phyloP scores from a whole-genome alignment of 2,113 vertebrate species.

The Platysteira castanea region DNA sequence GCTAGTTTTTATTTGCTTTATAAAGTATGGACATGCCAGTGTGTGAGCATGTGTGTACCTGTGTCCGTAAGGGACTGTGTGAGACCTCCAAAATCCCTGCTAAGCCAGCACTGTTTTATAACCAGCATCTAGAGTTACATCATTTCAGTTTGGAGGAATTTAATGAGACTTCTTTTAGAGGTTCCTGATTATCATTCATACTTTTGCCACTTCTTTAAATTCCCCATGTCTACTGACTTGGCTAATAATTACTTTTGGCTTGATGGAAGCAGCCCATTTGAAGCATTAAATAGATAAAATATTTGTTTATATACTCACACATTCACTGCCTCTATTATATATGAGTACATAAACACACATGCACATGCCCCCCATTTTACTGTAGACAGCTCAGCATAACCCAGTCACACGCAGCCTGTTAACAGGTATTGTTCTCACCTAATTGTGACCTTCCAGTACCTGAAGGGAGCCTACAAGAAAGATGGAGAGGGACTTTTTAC shows the following conservation, averaged over 20 bases:
- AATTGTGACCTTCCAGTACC: not conserved
- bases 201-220: not conserved
- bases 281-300: not conserved
- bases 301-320: not conserved
- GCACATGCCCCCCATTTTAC: not conserved
- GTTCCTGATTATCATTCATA: not conserved
- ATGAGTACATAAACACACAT: not conserved
- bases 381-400: not conserved
- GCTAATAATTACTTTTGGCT: not conserved
- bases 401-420: not conserved
- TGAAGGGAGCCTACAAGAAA: not conserved
- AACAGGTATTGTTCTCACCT: not conserved
- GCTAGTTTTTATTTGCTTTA: not conserved
- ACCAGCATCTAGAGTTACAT: not conserved
- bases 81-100: not conserved
- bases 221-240: not conserved
- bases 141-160: not conserved
- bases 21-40: not conserved
- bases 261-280: not conserved
- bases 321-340: not conserved
- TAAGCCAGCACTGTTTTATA: not conserved
- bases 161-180: not conserved
- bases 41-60: fast-evolving
- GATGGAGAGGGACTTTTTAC: not conserved
- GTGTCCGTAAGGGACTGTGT: not conserved